Conservation (phyloP, 2,797 vertebrate species). For the Chelon labrosus region DNA sequence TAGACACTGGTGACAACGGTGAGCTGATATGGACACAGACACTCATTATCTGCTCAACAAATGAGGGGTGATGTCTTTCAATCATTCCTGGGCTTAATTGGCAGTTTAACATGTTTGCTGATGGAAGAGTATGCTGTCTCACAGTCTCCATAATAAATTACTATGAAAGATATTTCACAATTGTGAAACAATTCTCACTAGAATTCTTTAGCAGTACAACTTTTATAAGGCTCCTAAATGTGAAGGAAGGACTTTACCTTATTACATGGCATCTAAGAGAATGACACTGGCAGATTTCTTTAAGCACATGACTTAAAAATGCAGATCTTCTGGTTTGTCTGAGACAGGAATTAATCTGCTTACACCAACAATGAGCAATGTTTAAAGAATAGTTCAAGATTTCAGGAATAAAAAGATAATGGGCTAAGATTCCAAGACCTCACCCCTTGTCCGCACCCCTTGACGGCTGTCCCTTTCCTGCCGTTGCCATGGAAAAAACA, state of each 20-base stretch:
- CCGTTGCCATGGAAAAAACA: no score
- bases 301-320: not conserved
- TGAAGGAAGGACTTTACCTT: not conserved
- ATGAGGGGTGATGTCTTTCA: slow-evolving; percentile 3
- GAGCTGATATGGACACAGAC: slow-evolving; percentile 36
- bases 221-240: no score
- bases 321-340: slow-evolving; percentile 1
- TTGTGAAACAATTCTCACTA: not conserved
- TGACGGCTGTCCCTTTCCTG: no score
- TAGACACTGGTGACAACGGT: slow-evolving; percentile 42
- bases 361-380: not conserved
- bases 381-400: slow-evolving; percentile 18
- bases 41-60: slow-evolving; percentile 19
- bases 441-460: no score
- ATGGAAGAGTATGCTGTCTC: not conserved
- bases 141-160: not conserved
- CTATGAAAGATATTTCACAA: not conserved
- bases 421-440: no score
- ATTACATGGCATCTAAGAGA: not conserved
- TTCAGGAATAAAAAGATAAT: not conserved
- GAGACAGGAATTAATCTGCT: not conserved
- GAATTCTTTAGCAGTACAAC: not conserved
- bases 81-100: not conserved
- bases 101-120: slow-evolving; percentile 1
- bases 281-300: not conserved